Evolutionary conservation across 2,797 vertebrate species (phyloP).

Genomic region (Arnoldichthys spilopterus): DNA sequence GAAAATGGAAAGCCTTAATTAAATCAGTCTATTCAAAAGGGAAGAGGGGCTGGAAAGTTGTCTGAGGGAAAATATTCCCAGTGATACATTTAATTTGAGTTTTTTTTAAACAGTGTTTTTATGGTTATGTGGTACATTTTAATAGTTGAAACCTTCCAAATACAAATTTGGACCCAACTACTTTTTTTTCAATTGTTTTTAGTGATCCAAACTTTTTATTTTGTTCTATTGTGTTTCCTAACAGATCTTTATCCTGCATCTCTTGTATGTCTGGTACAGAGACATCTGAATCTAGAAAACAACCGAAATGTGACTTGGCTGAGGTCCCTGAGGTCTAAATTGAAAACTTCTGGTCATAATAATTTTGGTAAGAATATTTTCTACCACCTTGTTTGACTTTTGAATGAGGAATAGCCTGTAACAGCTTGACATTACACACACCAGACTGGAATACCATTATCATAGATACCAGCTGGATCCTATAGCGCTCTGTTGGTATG

Average conservation of each 20-base stretch:
- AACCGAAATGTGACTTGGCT: background rate
- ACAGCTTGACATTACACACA: slow-evolving; percentile 30
- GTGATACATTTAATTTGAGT: background rate
- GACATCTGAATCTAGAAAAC: background rate
- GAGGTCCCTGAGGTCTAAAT: background rate
- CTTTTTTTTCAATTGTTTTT: too few relatives aligned
- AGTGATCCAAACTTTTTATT: background rate
- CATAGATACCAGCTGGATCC: slow-evolving; percentile 17
- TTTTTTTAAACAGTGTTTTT: background rate
- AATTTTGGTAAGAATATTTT: background rate
- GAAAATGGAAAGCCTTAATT: slow-evolving; percentile 77
- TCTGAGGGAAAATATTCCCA: background rate
- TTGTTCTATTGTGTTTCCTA: background rate
- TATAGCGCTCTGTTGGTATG: slow-evolving; percentile 10
- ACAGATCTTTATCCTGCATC: background rate
- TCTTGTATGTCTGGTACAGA: background rate
- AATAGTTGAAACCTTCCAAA: background rate
- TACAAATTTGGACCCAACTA: too few relatives aligned
- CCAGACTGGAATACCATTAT: slow-evolving; percentile 34
- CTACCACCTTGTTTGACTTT: background rate
- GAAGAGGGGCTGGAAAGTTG: slow-evolving; percentile 6
- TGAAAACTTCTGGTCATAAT: background rate
- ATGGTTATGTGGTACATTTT: background rate
- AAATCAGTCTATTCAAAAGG: slow-evolving; percentile 71
- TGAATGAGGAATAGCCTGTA: slow-evolving; percentile 2